A percentile compares a stretch with the other conserved stretches of the same genome.
These are phyloP conservation scores for Monodelphis domestica DNA, from an alignment of 2,797 vertebrate species.

Conservation along the genomic window DNA sequence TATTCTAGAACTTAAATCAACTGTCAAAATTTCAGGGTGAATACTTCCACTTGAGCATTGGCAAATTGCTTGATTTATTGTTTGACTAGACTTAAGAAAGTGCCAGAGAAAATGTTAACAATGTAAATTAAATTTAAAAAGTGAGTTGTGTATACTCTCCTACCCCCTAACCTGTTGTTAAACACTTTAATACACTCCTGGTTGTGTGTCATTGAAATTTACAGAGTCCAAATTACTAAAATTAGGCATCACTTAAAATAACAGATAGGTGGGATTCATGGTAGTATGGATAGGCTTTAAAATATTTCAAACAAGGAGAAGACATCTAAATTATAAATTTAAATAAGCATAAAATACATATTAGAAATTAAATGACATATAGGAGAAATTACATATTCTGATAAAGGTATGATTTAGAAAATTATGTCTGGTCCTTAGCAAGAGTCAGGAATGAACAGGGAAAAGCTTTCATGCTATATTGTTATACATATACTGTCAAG, in stretches of 20 bases:
- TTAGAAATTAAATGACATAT: background rate
- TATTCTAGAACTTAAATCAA: background rate
- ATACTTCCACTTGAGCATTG: background rate
- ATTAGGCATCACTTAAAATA: background rate
- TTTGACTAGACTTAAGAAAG: background rate
- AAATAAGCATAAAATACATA: background rate
- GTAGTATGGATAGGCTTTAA: background rate
- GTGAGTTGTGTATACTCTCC: background rate
- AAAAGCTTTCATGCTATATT: background rate
- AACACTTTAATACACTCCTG: background rate
- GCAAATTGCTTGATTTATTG: background rate
- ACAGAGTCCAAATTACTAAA: background rate
- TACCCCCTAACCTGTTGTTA: too few relatives aligned
- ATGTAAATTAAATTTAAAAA: background rate
- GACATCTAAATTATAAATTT: background rate
- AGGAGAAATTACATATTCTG: background rate
- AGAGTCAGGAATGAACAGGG: background rate
- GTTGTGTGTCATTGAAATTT: background rate
- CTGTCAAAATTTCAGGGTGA: background rate
- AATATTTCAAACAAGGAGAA: background rate
- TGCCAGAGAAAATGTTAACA: background rate
- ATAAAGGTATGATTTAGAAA: background rate
- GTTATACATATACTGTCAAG: background rate
- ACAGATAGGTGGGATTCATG: background rate
- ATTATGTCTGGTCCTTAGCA: background rate